Evolutionary conservation across 1,140 invertebrate genomes (phyloP).

Genomic region (Diachasma alloeum): DNA sequence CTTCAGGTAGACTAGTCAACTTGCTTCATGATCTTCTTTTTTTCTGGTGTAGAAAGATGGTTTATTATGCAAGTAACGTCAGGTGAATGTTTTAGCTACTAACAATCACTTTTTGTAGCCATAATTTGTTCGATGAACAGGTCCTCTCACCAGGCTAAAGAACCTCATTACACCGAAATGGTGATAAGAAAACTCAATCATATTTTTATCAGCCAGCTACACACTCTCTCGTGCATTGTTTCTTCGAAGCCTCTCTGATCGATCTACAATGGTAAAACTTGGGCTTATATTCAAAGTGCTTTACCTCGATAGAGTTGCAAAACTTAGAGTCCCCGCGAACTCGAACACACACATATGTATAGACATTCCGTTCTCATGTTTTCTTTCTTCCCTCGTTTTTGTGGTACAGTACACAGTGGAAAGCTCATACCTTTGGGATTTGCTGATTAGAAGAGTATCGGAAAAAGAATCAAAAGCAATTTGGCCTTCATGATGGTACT

Average conservation of each 20-base stretch:
- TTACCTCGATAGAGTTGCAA: neutral
- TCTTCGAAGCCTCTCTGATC: neutral
- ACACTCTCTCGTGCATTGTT: neutral
- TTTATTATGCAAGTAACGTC: no score
- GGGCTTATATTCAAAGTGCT: neutral
- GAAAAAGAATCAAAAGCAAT: slow-evolving; percentile 21
- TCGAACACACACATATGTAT: neutral
- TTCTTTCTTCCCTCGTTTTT: slow-evolving; percentile 1
- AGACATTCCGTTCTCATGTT: neutral
- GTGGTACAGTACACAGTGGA: neutral
- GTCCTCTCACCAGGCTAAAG: no score
- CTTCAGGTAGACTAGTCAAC: no score
- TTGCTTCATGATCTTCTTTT: no score
- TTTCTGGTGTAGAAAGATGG: no score
- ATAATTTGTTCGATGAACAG: no score
- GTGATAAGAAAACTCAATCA: no score
- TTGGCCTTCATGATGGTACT: neutral
- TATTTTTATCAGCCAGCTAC: neutral
- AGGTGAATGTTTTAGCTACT: no score
- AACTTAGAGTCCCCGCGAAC: neutral
- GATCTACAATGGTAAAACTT: neutral
- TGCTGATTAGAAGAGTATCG: slow-evolving; percentile 19
- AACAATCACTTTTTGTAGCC: no score
- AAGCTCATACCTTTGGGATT: neutral
- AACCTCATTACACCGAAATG: no score